phyloP scores from a whole-genome alignment of 2,113 vertebrate genomes.

The Grammomys surdaster region DNA sequence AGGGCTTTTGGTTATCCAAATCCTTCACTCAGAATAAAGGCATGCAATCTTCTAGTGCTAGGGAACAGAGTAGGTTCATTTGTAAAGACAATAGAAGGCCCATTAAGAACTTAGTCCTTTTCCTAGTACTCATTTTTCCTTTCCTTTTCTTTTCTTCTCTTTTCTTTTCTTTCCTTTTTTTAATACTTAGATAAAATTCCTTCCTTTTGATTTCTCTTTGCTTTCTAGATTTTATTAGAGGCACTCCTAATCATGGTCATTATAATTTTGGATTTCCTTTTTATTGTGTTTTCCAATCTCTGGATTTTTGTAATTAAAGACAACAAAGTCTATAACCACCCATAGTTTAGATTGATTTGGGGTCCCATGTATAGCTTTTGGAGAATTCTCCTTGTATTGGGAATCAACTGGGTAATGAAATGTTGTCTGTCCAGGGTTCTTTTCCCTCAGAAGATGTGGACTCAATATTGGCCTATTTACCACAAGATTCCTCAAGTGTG shows the following conservation, averaged over 20 bases:
- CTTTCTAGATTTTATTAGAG: background rate
- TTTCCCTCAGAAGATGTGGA: background rate
- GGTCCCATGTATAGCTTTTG: background rate
- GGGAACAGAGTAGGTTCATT: background rate
- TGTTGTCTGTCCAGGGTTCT: background rate
- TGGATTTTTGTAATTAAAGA: background rate
- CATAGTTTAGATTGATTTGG: background rate
- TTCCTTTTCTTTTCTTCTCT: no score
- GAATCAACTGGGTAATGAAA: background rate
- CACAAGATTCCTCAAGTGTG: background rate
- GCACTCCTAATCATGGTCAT: background rate
- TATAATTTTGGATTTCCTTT: background rate
- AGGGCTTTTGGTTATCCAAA: background rate
- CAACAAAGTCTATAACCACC: background rate
- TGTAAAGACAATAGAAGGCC: background rate
- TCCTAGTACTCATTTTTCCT: no score
- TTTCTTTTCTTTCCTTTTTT: background rate
- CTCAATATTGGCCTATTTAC: background rate
- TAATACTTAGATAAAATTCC: background rate
- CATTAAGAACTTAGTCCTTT: background rate
- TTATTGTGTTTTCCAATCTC: background rate
- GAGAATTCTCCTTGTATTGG: background rate
- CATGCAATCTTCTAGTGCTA: background rate
- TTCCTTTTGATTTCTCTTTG: background rate
- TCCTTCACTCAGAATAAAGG: background rate